Evolutionary conservation across 2,888 invertebrate genomes (phyloP).

Genomic region (Dasypolia templi): DNA sequence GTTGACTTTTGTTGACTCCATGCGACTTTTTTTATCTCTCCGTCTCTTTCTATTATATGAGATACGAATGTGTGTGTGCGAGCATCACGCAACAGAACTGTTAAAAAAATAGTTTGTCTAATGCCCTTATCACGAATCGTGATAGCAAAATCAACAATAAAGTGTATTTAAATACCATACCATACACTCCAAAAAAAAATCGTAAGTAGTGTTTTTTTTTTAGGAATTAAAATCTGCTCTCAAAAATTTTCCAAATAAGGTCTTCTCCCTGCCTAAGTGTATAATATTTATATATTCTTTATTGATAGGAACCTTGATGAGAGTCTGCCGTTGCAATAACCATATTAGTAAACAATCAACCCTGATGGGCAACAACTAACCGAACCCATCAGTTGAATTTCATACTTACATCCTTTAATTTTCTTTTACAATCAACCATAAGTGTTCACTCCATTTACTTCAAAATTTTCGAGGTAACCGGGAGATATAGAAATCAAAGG

Average conservation of each 20-base stretch:
- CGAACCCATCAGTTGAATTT: not conserved
- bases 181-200: not conserved
- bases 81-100: not conserved
- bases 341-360: not conserved
- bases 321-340: not conserved
- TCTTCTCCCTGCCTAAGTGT: not conserved
- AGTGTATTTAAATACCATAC: not conserved
- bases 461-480: not conserved
- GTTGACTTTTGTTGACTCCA: not conserved
- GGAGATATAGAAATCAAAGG: conserved; percentile 9
- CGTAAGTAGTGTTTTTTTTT: not conserved
- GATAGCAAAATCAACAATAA: not conserved
- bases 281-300: too few species aligned
- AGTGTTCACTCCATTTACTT: conserved; percentile 3
- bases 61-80: not conserved
- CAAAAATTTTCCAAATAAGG: not conserved
- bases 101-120: not conserved
- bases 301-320: too few species aligned
- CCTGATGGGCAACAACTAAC: not conserved
- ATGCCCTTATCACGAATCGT: not conserved
- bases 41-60: not conserved
- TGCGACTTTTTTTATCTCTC: not conserved
- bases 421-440: not conserved
- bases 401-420: conserved; percentile 6
- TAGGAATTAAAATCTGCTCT: not conserved